These are phyloP conservation scores for Gobio gobio DNA, from an alignment of 2,113 vertebrate genomes.

Conservation along the genomic window DNA sequence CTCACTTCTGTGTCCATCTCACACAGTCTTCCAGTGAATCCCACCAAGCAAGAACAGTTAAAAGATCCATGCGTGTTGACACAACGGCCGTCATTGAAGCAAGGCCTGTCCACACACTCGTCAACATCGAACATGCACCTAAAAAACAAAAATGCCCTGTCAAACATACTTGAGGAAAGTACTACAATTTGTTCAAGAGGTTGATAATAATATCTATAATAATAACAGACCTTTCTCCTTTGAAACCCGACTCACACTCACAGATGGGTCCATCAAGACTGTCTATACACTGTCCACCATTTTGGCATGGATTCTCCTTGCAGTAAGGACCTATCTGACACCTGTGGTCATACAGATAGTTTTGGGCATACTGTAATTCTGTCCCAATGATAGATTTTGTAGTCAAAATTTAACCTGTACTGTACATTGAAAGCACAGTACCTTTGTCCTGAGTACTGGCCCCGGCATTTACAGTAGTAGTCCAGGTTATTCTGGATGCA, in stretches of 20 bases:
- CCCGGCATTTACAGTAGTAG: constrained; percentile 83
- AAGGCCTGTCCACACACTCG: constrained; percentile 79
- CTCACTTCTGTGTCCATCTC: constrained; percentile 73
- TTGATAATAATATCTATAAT: background rate
- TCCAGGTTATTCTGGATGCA: constrained; percentile 79
- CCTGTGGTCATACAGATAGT: constrained; percentile 62
- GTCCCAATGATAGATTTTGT: background rate
- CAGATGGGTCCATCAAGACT: constrained; percentile 87
- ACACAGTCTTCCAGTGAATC: constrained; percentile 79
- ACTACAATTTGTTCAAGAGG: background rate
- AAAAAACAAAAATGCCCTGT: background rate
- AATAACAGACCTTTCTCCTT: constrained; percentile 80
- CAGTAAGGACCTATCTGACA: constrained; percentile 86
- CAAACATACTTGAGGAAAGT: background rate
- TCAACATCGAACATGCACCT: constrained; percentile 82
- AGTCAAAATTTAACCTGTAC: background rate
- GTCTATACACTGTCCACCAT: constrained; percentile 85
- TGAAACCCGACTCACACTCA: constrained; percentile 83
- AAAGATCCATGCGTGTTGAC: constrained; percentile 84
- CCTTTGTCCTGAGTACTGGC: constrained; percentile 83
- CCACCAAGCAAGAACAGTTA: constrained; percentile 79
- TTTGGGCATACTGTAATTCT: background rate
- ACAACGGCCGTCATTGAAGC: constrained; percentile 79
- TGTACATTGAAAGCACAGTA: constrained; percentile 49
- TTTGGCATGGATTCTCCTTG: constrained; percentile 85